Percentiles rank a stretch among this genome's conserved stretches.
phyloP scores from a whole-genome alignment of 2,888 invertebrate genomes.

The Apeira syringaria region DNA sequence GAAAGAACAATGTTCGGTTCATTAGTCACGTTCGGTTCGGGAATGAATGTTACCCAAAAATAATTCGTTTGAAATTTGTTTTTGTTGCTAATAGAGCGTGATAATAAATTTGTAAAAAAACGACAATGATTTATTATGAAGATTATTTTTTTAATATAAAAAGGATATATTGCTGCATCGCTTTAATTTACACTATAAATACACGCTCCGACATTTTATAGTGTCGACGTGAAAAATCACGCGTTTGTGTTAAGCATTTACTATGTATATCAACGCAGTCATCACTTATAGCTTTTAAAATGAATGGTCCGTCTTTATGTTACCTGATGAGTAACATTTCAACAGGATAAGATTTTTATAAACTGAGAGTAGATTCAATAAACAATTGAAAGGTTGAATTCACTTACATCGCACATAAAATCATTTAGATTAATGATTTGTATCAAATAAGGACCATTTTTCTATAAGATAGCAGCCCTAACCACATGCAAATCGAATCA shows the following conservation, averaged over 20 bases:
- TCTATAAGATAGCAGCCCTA: conserved; percentile 45
- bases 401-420: no score
- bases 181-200: conserved; percentile 7
- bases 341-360: no score
- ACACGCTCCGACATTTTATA: conserved; percentile 18
- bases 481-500: conserved; percentile 65
- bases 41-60: conserved; percentile 28
- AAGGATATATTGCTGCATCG: conserved; percentile 4
- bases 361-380: no score
- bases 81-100: conserved; percentile 48
- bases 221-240: conserved; percentile 23
- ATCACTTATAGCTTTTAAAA: conserved; percentile 6
- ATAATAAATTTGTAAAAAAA: conserved; percentile 23
- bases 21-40: conserved; percentile 68
- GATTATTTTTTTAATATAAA: conserved; percentile 10
- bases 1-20: conserved; percentile 63
- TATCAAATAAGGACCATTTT: conserved; percentile 36
- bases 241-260: conserved; percentile 9
- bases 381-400: no score
- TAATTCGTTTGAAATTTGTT: conserved; percentile 23
- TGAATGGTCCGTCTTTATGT: conserved; percentile 10
- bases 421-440: conserved; percentile 4
- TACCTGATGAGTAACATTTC: conserved; percentile 12
- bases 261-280: conserved; percentile 9
- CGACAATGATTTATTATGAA: conserved; percentile 14